Base-by-base conservation (phyloP, 2,888 invertebrate genomes). In the Aphidius colemani region DNA sequence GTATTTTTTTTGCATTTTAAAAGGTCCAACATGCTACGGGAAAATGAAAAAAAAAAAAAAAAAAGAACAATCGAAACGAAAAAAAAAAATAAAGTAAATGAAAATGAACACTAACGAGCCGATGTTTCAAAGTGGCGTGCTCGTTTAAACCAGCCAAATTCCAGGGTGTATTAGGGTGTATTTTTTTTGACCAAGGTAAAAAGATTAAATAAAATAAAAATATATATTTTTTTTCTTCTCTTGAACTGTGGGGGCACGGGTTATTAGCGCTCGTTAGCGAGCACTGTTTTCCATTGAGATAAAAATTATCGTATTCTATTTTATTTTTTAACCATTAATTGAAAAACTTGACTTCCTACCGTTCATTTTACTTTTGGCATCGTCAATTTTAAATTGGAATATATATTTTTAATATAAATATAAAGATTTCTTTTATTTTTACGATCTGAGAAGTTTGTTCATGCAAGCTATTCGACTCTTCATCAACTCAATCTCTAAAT, bases 381-480 rank as follows among this genome's bases (percentile, higher is more conserved):
- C 30, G 5, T 30, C 30, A 30, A 30, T 30, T 30, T 30, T 2
- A 30, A n/a, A 30, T 0, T 0, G 4, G 3, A 30, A 30, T 5
- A 30, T 5, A 30, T 18, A 18, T 18, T 18, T 18, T 3, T 2
- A 2, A 18, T 18, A 18, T 3, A 18, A 18, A 30, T 4, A 30
- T 30, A 30, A 4, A 30, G 2, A 30, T 30, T 30, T 30, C 65
- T 58, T 53, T 53, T 53, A 13, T 53, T 30, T 53, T 53, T 63
- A 80, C 74, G 10, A 77, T 72, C 60, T 73, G 73, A 81, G 68
- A 57, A 81, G 73, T 62, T 77, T 76, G 63, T 69, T 73, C 65
- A 80, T 74, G 69, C 78, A 78, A 49, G 75, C 75, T 70, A 80
- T 74, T 66, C 77, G 74, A 68, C 78, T 79, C 63, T 76, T 76